Base-by-base conservation (phyloP, 2,888 invertebrate species). In the Eurois occulta region DNA sequence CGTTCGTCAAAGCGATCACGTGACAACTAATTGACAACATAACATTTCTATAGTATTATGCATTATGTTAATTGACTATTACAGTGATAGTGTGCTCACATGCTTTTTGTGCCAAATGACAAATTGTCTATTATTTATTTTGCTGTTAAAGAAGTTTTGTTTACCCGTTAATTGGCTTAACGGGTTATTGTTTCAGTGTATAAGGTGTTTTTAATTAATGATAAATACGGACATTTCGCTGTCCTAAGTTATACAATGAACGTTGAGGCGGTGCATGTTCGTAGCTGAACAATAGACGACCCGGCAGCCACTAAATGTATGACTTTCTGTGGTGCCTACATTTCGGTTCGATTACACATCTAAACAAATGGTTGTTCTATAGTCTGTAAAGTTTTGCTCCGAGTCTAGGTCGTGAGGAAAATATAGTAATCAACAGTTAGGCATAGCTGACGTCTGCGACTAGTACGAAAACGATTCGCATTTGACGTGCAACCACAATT, bases 21-120 rank as follows among this genome's bases (percentile, higher is more conserved):
- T 84, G 81, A 77, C 81, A 55, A 73, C 77, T 84, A 87, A 88
- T 84, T 87, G 87, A 87, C 83, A 83, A 48, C 48, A 38, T 66
- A 58, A 77, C 79, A 70, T 86, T 79, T 87, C 75, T 87, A 79
- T 78, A 83, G 78, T 72, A 78, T 66, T 73, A 85, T 74, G 70
- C 72, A 79, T 74, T 82, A 83, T 77, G 69, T 65, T 84, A 86
- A 86, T 81, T 81, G 66, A 79, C 69, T 58, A 78, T 84, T 72
- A 78, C 65, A 69, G 70, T 68, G 24, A 69, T 48, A 70, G n/a
- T 72, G 35, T 28, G 58, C 28, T 88, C 85, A 64, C 84, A 87
- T 76, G 62, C 55, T 86, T 87, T 86, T 87, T 87, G 55, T 72
- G 11, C 18, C 16, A 21, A 65, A 83, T 87, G 85, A 87, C 86